Evolutionary conservation across 2,797 vertebrate genomes (phyloP).

Genomic region (Vireo griseus): DNA sequence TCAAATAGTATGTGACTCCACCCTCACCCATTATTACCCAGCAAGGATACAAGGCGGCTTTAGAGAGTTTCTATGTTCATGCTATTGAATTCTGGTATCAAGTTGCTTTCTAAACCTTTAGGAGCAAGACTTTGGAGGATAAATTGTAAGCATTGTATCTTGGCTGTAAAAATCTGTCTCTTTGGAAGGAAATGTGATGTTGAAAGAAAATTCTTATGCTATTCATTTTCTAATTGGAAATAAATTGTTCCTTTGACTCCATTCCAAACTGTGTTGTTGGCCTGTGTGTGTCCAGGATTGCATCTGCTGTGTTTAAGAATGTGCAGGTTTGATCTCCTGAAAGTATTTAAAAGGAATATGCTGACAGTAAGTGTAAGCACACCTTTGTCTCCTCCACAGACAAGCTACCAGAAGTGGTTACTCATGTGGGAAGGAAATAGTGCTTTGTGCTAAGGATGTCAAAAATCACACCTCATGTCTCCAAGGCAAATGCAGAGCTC

Average conservation of each 20-base stretch:
- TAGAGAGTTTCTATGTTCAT: slow-evolving; percentile 3
- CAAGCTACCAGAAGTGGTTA: background rate
- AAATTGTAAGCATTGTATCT: background rate
- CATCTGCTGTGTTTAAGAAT: background rate
- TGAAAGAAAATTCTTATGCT: background rate
- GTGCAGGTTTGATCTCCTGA: background rate
- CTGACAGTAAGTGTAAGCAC: background rate
- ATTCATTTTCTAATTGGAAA: background rate
- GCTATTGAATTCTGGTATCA: background rate
- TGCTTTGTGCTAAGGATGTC: background rate
- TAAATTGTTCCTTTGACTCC: background rate
- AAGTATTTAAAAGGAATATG: background rate
- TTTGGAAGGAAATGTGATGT: background rate
- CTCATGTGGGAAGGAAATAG: background rate
- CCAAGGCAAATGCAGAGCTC: slow-evolving; percentile 13
- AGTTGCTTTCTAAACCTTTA: background rate
- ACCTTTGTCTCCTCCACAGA: background rate
- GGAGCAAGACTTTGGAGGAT: background rate
- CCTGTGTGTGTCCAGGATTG: background rate
- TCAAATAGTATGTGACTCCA: slow-evolving; percentile 49
- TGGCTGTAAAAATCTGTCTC: background rate
- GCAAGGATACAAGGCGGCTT: background rate
- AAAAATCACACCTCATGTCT: background rate
- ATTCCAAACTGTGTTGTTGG: background rate
- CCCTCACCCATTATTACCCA: slow-evolving; percentile 46